Conservation (phyloP, 2,113 vertebrate genomes). For the Electrona antarctica region DNA sequence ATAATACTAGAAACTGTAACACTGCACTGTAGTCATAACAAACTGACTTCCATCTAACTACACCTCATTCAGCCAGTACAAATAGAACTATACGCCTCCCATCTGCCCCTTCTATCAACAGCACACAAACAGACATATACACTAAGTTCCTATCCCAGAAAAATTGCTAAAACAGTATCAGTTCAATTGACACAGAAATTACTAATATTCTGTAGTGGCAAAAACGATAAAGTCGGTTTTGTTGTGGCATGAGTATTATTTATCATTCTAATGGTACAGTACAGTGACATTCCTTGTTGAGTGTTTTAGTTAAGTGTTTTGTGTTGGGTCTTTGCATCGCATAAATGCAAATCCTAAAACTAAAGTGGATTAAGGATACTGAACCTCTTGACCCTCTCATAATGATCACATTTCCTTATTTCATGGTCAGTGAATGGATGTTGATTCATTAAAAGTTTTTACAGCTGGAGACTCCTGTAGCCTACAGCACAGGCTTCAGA, state of each 20-base stretch:
- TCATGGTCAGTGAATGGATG: background rate
- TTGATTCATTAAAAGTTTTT: background rate
- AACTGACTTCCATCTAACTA: slow-evolving; percentile 30
- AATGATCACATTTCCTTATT: background rate
- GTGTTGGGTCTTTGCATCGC: background rate
- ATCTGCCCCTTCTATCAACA: slow-evolving; percentile 71
- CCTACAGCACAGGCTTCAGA: too few relatives aligned
- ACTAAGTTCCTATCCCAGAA: slow-evolving; percentile 5
- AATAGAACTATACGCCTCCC: slow-evolving; percentile 51
- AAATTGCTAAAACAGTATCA: background rate
- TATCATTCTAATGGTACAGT: too few relatives aligned
- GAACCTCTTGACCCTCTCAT: background rate
- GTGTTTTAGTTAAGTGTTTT: background rate
- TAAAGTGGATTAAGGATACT: background rate
- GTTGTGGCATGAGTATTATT: too few relatives aligned
- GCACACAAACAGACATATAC: slow-evolving; percentile 29
- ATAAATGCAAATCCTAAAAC: background rate
- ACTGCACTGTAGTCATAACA: too few relatives aligned
- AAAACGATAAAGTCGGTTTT: too few relatives aligned
- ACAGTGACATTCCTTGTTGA: background rate
- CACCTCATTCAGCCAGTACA: slow-evolving; percentile 45
- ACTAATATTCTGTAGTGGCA: background rate
- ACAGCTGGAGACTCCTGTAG: too few relatives aligned
- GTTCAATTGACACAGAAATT: background rate
- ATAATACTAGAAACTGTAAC: too few relatives aligned